Evolutionary conservation across 2,797 vertebrate genomes (phyloP), one percentile per base, ranked within the genome.

Genomic region (Rhynchotus rufescens): DNA sequence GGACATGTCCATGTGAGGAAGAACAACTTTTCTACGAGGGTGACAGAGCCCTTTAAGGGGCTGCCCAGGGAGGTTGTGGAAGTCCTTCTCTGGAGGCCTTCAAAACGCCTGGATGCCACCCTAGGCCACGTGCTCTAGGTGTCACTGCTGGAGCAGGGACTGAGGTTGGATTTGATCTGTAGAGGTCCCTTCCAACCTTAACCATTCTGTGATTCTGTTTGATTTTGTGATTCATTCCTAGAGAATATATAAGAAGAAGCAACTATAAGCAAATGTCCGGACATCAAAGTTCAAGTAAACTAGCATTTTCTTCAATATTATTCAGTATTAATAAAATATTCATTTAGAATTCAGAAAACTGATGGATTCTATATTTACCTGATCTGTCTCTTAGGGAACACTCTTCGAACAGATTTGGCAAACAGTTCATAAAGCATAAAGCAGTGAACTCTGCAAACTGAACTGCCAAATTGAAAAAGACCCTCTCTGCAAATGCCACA

Each of bases 191-290:
- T 36, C 36, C 36, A 36, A 36, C 36, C 36, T 36, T 36, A 36
- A 36, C 36, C 36, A 36, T 36, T 36, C 36, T 9, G 36, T 36
- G 36, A 36, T 36, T 36, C 36, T 36, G 8, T 36, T 36, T 36
- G 36, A 36, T 36, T 36, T 36, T 36, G 36, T 36, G 36, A 36
- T 36, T 67, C 10, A 44, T 34, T 9, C 25, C 12, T 9, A 51
- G 54, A 56, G 19, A 51, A 59, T 25, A 40, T 1, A 1, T 12
- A 44, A 16, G 15, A 61, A 76, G 10, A 4, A 2, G 0, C 34
- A 65, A 65, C 26, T 32, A 56, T 19, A 65, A 49, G 1, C 5
- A 52, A 45, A 78, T 30, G 19, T 23, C 10, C 36, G 73, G n/a
- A n/a, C 10, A 68, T 9, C 17, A 45, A 9, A n/a, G 32, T 42